Conservation (phyloP, 2,888 invertebrate genomes). For the Drosophila fungiperda region DNA sequence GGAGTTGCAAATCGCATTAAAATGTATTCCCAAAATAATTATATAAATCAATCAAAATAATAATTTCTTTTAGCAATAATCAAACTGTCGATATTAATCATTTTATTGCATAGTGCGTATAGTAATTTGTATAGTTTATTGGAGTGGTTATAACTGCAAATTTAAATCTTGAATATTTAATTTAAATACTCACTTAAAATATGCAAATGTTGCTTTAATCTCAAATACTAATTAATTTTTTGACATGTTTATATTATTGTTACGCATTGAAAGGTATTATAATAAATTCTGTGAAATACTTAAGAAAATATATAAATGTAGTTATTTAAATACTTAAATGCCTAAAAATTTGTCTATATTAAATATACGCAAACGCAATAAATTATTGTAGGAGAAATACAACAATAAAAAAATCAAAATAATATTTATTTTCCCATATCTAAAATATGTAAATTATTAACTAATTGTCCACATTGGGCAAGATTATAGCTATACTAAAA, state of each 20-base stretch:
- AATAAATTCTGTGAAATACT: background rate
- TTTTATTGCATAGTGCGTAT: background rate
- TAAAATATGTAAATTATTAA: constrained; percentile 20
- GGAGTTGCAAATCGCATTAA: background rate
- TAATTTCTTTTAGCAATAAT: background rate
- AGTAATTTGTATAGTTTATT: background rate
- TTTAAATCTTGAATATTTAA: no score
- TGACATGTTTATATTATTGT: background rate
- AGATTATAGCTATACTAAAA: constrained; percentile 21
- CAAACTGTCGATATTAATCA: background rate
- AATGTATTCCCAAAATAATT: background rate
- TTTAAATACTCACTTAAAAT: background rate
- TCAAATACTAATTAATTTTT: background rate
- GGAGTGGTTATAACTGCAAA: background rate
- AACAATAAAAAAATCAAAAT: background rate
- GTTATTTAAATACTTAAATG: background rate
- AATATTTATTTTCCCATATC: background rate
- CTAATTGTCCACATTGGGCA: constrained; percentile 7
- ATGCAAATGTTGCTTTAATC: background rate
- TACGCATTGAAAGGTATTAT: background rate
- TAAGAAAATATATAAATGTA: background rate
- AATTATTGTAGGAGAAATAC: background rate
- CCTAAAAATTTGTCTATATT: background rate
- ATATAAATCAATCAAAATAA: background rate
- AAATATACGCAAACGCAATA: background rate